These are phyloP conservation scores for Pimpla rufipes DNA, from an alignment of 2,888 invertebrate species.

Conservation along the genomic window DNA sequence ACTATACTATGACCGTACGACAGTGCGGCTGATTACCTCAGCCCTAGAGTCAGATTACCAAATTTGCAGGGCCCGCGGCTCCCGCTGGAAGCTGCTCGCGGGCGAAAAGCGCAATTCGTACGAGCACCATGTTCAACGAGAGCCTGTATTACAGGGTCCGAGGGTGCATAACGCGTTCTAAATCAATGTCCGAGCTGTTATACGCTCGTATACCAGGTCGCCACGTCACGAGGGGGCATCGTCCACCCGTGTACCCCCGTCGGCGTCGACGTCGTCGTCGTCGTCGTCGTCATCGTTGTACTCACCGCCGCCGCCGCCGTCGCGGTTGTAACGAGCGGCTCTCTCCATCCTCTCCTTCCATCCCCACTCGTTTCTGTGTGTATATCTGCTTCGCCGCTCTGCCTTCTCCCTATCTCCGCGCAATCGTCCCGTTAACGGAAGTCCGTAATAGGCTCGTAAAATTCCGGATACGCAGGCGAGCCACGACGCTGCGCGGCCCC, in stretches of 20 bases:
- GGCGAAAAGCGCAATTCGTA: slow-evolving; percentile 39
- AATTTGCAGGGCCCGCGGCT: slow-evolving; percentile 27
- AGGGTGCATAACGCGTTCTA: slow-evolving; percentile 36
- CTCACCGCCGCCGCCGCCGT: too few relatives aligned
- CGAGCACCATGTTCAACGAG: background rate
- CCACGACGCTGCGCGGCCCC: slow-evolving; percentile 45
- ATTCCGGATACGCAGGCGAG: slow-evolving; percentile 71
- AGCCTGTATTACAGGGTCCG: slow-evolving; percentile 15
- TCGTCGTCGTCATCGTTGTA: slow-evolving; percentile 27
- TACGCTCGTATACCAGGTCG: slow-evolving; percentile 12
- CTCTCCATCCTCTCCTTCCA: slow-evolving; percentile 12
- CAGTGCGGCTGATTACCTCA: slow-evolving; percentile 32
- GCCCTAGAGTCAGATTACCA: slow-evolving; percentile 55
- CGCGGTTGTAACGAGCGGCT: slow-evolving; percentile 46
- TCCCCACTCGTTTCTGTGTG: slow-evolving; percentile 37
- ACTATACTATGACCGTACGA: too few relatives aligned
- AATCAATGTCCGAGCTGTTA: slow-evolving; percentile 52
- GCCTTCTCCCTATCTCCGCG: slow-evolving; percentile 68
- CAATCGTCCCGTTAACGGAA: slow-evolving; percentile 76
- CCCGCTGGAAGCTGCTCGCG: slow-evolving; percentile 24
- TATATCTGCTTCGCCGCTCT: slow-evolving; percentile 18
- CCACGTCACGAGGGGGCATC: slow-evolving; percentile 11
- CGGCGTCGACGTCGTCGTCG: background rate
- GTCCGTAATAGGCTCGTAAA: slow-evolving; percentile 78
- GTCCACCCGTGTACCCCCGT: slow-evolving; percentile 5